Evolutionary conservation across 2,888 invertebrate species (phyloP).

Genomic region (Melolontha melolontha): DNA sequence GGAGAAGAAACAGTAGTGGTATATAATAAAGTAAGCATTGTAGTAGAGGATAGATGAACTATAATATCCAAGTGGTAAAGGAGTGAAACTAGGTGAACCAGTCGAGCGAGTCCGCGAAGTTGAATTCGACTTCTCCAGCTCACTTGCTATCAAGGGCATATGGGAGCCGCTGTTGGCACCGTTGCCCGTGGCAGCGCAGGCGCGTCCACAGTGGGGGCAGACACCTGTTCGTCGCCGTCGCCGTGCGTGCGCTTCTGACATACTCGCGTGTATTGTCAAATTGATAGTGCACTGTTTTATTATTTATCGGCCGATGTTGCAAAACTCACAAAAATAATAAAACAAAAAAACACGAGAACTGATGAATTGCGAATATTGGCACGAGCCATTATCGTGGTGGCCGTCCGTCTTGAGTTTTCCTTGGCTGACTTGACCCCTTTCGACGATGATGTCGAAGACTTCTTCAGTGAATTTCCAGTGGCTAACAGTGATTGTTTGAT

Average conservation of each 20-base stretch:
- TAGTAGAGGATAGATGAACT: slow-evolving; percentile 1
- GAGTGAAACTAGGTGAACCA: slow-evolving; percentile 52
- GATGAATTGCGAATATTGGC: too few relatives aligned
- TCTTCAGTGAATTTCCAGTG: too few relatives aligned
- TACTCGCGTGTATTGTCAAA: slow-evolving; percentile 53
- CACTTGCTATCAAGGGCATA: slow-evolving; percentile 59
- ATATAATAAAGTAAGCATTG: too few relatives aligned
- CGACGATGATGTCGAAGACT: too few relatives aligned
- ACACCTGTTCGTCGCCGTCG: slow-evolving; percentile 54
- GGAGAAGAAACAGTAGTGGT: neutral
- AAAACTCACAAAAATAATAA: slow-evolving; percentile 3
- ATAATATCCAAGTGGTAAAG: slow-evolving; percentile 17
- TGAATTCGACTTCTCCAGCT: slow-evolving; percentile 34
- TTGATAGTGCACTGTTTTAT: slow-evolving; percentile 52
- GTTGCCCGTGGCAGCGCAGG: slow-evolving; percentile 46
- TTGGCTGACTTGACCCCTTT: too few relatives aligned
- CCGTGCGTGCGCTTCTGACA: slow-evolving; percentile 47
- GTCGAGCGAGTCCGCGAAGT: slow-evolving; percentile 42
- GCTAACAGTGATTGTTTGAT: slow-evolving; percentile 2
- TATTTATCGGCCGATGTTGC: slow-evolving; percentile 4
- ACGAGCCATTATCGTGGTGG: too few relatives aligned
- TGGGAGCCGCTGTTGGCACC: slow-evolving; percentile 48
- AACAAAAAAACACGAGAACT: neutral
- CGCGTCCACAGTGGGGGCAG: slow-evolving; percentile 53
- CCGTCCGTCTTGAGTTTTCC: neutral